Evolutionary conservation across 2,797 vertebrate species (phyloP).

Genomic region (Perodicticus potto): DNA sequence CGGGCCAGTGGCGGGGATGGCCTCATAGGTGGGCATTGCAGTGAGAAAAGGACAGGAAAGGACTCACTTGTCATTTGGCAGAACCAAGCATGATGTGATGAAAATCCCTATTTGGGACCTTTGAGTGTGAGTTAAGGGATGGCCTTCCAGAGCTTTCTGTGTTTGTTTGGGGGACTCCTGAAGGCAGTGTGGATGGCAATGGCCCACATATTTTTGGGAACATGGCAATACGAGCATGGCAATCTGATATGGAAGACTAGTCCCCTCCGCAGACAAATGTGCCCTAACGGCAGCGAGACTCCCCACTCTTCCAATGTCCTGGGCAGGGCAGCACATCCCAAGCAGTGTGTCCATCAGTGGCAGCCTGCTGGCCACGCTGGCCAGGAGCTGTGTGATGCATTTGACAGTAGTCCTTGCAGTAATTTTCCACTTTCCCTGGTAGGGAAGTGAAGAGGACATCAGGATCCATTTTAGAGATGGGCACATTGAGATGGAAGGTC

Average conservation of each 20-base stretch:
- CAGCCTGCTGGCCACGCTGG: not conserved
- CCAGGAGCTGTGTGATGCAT: not conserved
- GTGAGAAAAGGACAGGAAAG: not conserved
- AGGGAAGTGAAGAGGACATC: not conserved
- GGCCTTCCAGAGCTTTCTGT: not conserved
- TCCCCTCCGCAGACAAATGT: not conserved
- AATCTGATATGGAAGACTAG: not conserved
- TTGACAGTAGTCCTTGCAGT: too few relatives aligned
- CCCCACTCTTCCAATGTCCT: not conserved
- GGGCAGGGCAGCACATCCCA: fast-evolving
- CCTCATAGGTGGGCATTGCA: not conserved
- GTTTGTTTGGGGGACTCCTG: not conserved
- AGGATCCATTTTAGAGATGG: not conserved
- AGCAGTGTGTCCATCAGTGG: not conserved
- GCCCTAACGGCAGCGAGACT: not conserved
- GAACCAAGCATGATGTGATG: not conserved
- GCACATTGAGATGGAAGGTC: too few relatives aligned
- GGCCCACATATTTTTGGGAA: not conserved
- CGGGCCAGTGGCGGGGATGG: not conserved
- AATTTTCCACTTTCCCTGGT: not conserved
- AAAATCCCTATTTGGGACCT: not conserved
- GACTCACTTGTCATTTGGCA: not conserved
- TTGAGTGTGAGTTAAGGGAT: not conserved
- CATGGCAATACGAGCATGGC: fast-evolving
- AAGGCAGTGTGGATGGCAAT: not conserved